Conservation (phyloP, 2,888 invertebrate species). For the Eutolmus rufibarbis region DNA sequence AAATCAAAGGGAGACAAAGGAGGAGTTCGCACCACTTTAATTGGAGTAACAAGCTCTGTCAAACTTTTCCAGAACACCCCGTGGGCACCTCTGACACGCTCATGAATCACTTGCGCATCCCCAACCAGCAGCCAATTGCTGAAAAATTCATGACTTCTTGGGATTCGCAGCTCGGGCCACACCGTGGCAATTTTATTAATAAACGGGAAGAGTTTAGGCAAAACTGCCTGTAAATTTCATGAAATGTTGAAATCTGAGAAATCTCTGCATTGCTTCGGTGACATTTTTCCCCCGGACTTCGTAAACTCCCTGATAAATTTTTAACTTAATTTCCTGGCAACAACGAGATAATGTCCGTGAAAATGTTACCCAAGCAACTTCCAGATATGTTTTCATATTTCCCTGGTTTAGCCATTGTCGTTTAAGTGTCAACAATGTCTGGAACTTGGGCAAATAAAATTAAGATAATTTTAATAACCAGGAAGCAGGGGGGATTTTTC, state of each 20-base stretch:
- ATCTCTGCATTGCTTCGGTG: neutral
- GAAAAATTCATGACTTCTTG: neutral
- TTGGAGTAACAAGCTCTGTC: neutral
- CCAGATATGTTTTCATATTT: neutral
- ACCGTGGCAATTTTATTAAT: neutral
- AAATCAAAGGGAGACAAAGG: neutral
- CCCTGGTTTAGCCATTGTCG: neutral
- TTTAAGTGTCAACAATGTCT: neutral
- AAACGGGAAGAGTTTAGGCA: neutral
- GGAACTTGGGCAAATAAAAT: neutral
- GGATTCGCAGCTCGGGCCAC: neutral
- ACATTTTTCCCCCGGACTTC: neutral
- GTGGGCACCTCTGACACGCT: neutral
- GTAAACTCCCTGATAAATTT: neutral
- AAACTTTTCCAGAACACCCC: neutral
- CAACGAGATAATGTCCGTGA: neutral
- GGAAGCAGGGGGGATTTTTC: neutral
- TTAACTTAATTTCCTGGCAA: neutral
- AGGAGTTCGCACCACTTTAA: neutral
- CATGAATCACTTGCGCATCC: neutral
- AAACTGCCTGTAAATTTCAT: neutral
- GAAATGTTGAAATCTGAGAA: neutral
- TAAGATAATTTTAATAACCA: neutral
- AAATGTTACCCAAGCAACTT: neutral
- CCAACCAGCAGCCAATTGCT: neutral